Conservation (phyloP, 2,113 vertebrate genomes). For the Salvelinus namaycush region DNA sequence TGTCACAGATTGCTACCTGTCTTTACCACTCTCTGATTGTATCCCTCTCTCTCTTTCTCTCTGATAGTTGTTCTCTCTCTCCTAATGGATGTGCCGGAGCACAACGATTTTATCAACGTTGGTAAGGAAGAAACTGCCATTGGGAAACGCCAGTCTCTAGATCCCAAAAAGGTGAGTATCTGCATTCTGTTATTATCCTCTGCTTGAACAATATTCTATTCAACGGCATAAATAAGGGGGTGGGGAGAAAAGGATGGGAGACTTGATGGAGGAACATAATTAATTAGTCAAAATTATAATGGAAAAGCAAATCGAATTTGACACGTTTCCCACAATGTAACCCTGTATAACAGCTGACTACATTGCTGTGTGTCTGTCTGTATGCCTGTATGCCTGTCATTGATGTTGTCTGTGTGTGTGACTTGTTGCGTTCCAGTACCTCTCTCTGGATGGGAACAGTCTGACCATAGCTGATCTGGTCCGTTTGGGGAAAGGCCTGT, state of each 20-base stretch:
- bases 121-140: constrained; percentile 65
- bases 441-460: constrained; percentile 1
- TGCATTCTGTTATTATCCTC: background rate
- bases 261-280: too few relatives aligned
- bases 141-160: background rate
- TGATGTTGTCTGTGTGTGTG: background rate
- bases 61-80: background rate
- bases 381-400: background rate
- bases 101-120: constrained; percentile 84
- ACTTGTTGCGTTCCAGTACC: background rate
- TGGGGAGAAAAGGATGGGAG: too few relatives aligned
- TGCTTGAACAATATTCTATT: background rate
- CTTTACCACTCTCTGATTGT: background rate
- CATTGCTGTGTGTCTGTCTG: background rate
- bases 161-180: background rate
- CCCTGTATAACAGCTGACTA: background rate
- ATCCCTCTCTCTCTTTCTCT: background rate
- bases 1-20: background rate
- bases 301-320: too few relatives aligned
- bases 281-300: too few relatives aligned
- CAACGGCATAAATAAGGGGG: too few relatives aligned
- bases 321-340: background rate
- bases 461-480: background rate
- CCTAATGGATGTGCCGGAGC: constrained; percentile 73
- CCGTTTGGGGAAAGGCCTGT: constrained; percentile 6